Base-by-base conservation (phyloP, 1,140 invertebrate species). In the Heterodera carotae region DNA sequence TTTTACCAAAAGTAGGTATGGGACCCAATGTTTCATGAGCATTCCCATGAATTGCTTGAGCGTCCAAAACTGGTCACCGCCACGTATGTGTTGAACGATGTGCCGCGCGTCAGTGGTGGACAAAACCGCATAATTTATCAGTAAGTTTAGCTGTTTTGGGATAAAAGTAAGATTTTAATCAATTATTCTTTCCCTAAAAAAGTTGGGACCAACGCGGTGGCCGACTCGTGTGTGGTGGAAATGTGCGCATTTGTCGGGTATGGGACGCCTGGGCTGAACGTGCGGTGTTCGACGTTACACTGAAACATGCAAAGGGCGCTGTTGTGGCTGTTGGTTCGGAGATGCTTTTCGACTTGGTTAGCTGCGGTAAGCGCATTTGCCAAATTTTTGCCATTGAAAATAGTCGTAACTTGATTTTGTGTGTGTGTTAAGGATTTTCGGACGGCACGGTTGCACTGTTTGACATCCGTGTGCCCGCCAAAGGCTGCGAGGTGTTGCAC, bases 261-360 rank as follows among this genome's bases (percentile, higher is more conserved):
- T 86, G 84, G 84, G 86, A 87, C 75, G 82, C 81, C 5, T 84
- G 81, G 81, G 69, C 80, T 7, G 81, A 83, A 43, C 80, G 83
- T 25, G 43, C 43, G 27, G 39, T 59, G 25, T 62, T 56, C 27
- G 81, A 83, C 64, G 62, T 83, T 18, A 31, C 36, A 18, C 67
- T 83, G 18, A 82, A 69, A 6, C 72, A 34, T n/a, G 75, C 72
- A 36, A 88, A 76, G 15, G 48, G 56, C 25, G 25, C 59, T 27
- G 83, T 85, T n/a, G 74, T 77, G 53, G 70, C 64, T n/a, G 27
- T 84, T 18, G 74, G 76, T n/a, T 60, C 69, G 5, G 74, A 81
- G 59, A 43, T 87, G 33, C 69, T 18, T 12, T 67, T 39, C 56
- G 60, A 84, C 72, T 29, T 84, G n/a, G 72, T 84, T 22, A 68